A percentile compares a stretch with the other conserved stretches of the same genome.
These are phyloP conservation scores for Apodemus sylvaticus DNA, from an alignment of 2,113 vertebrate species.

Conservation along the genomic window DNA sequence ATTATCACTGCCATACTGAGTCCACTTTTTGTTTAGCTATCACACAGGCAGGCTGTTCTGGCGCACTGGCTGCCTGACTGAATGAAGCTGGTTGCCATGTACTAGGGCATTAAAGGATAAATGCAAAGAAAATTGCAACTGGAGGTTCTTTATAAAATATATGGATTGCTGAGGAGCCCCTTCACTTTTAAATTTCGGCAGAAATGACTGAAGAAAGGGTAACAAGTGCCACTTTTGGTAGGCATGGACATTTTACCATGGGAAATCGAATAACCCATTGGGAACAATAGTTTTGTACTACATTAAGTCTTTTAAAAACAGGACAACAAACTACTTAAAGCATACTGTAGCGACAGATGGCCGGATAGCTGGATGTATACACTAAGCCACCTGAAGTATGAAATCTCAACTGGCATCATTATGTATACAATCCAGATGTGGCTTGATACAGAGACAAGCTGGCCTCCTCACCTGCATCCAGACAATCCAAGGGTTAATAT, in stretches of 20 bases:
- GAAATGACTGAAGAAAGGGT: neutral
- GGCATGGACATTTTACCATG: constrained; percentile 36
- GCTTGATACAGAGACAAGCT: constrained; percentile 63
- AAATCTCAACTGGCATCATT: constrained; percentile 63
- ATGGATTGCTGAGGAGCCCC: too few species aligned
- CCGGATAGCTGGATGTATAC: neutral
- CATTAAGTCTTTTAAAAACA: constrained; percentile 57
- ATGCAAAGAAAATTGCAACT: constrained; percentile 70
- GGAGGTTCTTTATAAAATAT: neutral
- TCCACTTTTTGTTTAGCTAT: constrained; percentile 86
- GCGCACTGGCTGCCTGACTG: constrained; percentile 76
- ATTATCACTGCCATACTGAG: constrained; percentile 84
- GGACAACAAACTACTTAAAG: constrained; percentile 46
- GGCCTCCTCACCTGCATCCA: constrained; percentile 45
- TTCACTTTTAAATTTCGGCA: constrained; percentile 15
- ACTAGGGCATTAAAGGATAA: constrained; percentile 80
- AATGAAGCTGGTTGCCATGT: constrained; percentile 82
- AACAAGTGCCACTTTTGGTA: constrained; percentile 39
- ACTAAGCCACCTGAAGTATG: neutral
- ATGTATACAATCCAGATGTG: constrained; percentile 65
- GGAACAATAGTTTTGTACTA: neutral
- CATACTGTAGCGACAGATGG: neutral
- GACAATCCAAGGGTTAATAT: constrained; percentile 63
- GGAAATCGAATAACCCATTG: constrained; percentile 24
- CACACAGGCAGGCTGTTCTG: constrained; percentile 81